Base-by-base conservation (phyloP, 2,888 invertebrate genomes). In the Lycaena phlaeas region DNA sequence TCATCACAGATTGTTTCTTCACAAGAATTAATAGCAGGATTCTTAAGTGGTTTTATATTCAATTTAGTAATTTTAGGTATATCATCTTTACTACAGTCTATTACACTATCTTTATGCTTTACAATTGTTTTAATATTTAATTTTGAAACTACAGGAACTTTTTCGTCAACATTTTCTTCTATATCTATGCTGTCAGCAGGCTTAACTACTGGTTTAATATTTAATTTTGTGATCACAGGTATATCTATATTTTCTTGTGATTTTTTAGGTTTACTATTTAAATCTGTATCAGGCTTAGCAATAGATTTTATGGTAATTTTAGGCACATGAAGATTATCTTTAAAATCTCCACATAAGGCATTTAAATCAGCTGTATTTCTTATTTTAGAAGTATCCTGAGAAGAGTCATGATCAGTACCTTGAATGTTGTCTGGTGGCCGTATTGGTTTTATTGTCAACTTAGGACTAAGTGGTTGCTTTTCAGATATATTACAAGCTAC, bases 241-340 rank as follows among this genome's bases (percentile, higher is more conserved):
- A 78, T 73, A 53, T 81, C 82, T 43, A 64, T 49, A 30, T 60
- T 68, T 46, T 76, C 74, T 44, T 48, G 44, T 34, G 15, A 26
- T 27, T 45, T 48, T 38, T 45, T 48, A 49, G 61, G 56, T 52
- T 69, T 71, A 29, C 49, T 42, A 46, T 47, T 43, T 44, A 53
- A 43, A 44, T 73, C 75, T 46, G 46, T 38, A 51, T 74, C 75
- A 39, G 54, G 49, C 56, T 73, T 77, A 44, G 64, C 55, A 17
- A 82, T 62, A 48, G 86, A 77, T 65, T 88, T 88, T 27, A 87
- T 87, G 40, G 87, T 88, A 42, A 88, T 73, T 72, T 87, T 88
- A 55, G 88, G 87, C 60, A 87, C 72, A 61, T 85, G 79, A 29
- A 68, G 54, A 58, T 57, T 64, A 52, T 79, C 78, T 57, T 68